Base-by-base conservation (phyloP, 2,113 vertebrate genomes). In the Himantopus leucocephalus region DNA sequence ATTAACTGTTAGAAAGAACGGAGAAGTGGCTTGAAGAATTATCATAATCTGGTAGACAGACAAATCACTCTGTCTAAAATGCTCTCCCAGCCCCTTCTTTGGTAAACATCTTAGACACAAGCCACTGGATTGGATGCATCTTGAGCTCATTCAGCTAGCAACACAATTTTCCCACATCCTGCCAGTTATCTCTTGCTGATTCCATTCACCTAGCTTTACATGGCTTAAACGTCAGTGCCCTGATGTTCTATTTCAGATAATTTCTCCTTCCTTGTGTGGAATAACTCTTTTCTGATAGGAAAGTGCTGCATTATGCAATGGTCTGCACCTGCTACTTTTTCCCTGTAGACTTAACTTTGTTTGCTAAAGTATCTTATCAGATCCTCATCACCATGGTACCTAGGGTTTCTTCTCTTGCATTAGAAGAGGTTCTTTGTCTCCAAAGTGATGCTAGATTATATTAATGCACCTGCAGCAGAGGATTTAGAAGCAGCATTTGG, bases 1-100 rank as follows among this genome's bases (percentile, higher is more conserved):
- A 95, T 81, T 95, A 95, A 72, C 73, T 37, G 45, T 68, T 64
- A 52, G 48, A 77, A 86, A 60, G 53, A 88, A 59, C 12, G 67
- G 68, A 92, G 59, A 88, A 87, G 80, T 94, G 76, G 34, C 68
- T 78, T 60, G 64, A 93, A 96, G 94, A 92, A 94, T 95, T 96
- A 96, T 68, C 88, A 81, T 95, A 97, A 96, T 97, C 96, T 97
- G 88, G 43, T 68, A 94, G 95, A 84, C 96, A 97, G 95, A 97
- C 96, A 93, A 97, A 95, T 94, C 91, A 81, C 52, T 89, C 74
- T 72, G 79, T 74, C 83, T 95, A 60, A 89, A 92, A 88, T 84
- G 47, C 64, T 75, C 52, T 94, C 48, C 59, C 48, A 87, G 88
- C 27, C 73, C 60, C 32, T 92, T 67, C 59, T 92, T 72, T 87